These are phyloP conservation scores for Panurus biarmicus DNA, from an alignment of 2,113 vertebrate genomes.

Conservation along the genomic window DNA sequence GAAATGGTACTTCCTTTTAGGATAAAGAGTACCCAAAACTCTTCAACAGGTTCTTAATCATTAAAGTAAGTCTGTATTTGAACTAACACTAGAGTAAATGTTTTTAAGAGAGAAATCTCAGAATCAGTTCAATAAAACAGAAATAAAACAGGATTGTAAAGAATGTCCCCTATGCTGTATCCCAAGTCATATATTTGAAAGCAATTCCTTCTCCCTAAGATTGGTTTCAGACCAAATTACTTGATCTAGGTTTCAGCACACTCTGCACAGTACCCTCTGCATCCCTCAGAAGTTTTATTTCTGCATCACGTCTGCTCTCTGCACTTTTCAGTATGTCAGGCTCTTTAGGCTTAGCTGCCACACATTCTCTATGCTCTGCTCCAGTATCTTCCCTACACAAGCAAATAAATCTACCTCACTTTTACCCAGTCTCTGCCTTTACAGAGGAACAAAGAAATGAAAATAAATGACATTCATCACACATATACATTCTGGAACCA, in stretches of 20 bases:
- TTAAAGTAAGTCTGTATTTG: background rate
- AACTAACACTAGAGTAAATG: background rate
- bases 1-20: background rate
- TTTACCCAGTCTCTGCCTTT: background rate
- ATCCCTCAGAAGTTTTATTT: background rate
- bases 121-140: background rate
- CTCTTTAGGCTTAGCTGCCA: background rate
- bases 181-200: background rate
- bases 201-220: background rate
- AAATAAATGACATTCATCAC: slow-evolving; percentile 10
- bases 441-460: background rate
- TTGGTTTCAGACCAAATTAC: background rate
- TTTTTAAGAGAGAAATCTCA: background rate
- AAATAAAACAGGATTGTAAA: background rate
- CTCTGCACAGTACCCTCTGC: background rate
- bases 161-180: background rate
- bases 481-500: background rate
- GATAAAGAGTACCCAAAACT: background rate
- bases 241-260: background rate
- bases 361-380: background rate
- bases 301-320: background rate
- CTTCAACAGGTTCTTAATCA: background rate
- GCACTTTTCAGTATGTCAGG: background rate
- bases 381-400: background rate
- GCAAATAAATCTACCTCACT: background rate